A percentile compares a stretch with the other conserved stretches of the same genome.
These are phyloP conservation scores for Zaprionus taronus DNA, from an alignment of 1,140 invertebrate genomes.

Conservation along the genomic window DNA sequence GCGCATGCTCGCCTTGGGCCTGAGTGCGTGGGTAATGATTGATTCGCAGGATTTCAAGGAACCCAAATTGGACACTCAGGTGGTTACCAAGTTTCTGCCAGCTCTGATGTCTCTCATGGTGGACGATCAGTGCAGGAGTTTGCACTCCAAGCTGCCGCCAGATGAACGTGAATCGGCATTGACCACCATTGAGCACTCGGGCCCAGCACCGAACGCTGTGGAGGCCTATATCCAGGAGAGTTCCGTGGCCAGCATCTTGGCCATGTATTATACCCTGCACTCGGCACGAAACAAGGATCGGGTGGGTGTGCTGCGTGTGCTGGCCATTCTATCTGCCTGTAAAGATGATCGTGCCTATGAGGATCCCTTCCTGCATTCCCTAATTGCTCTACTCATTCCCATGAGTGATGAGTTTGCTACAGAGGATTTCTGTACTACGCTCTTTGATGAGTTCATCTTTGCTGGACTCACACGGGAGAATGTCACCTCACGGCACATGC, in stretches of 20 bases:
- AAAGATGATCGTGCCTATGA: slow-evolving; percentile 96
- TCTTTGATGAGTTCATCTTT: slow-evolving; percentile 98
- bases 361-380: slow-evolving; percentile 96
- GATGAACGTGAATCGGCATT: slow-evolving; percentile 97
- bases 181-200: slow-evolving; percentile 96
- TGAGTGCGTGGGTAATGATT: slow-evolving; percentile 98
- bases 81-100: slow-evolving; percentile 97
- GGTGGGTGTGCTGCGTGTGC: slow-evolving; percentile 93
- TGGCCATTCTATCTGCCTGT: slow-evolving; percentile 95
- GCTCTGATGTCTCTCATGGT: slow-evolving; percentile 98
- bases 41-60: slow-evolving; percentile 98
- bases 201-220: slow-evolving; percentile 96
- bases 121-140: slow-evolving; percentile 96
- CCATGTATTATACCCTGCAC: slow-evolving; percentile 98
- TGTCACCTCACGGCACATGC: slow-evolving; percentile 93
- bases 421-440: slow-evolving; percentile 97
- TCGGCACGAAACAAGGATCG: slow-evolving; percentile 92
- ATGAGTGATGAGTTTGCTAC: slow-evolving; percentile 96
- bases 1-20: slow-evolving; percentile 95
- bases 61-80: slow-evolving; percentile 95
- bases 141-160: slow-evolving; percentile 95
- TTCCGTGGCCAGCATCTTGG: slow-evolving; percentile 94
- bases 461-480: slow-evolving; percentile 94
- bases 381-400: slow-evolving; percentile 93
- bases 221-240: slow-evolving; percentile 96